Base-by-base conservation (phyloP, 2,113 vertebrate species). In the Ciconia maguari region DNA sequence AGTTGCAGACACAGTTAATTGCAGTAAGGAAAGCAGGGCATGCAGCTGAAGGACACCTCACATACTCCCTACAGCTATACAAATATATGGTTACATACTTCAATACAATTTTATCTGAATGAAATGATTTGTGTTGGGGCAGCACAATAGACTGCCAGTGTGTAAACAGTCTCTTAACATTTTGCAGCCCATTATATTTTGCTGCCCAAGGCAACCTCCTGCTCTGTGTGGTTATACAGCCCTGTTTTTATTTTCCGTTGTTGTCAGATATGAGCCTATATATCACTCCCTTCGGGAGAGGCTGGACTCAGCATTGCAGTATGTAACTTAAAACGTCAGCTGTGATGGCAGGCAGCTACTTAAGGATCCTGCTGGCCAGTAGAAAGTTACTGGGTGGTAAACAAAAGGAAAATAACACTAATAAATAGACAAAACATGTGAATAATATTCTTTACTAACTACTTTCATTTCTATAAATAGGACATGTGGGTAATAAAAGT, bases 101-200 rank as follows among this genome's bases (percentile, higher is more conserved):
- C 34, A 22, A 9, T 48, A 41, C 51, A 85, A 61, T 91, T 87
- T 93, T 91, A 34, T 89, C 72, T 48, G 58, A 32, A 80, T 70
- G 26, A 89, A 97, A 79, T 65, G 19, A 71, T 87, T 83, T 83
- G 78, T 84, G 17, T 25, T 52, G 57, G 51, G 42, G 75, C 74
- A 94, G 74, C 70, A 90, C 61, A 76, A 87, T 42, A 70, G 87
- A 66, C 81, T 90, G 62, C 58, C 91, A 96, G 96, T 95, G 94
- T 49, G 54, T 97, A 97, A 97, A 97, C 79, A 96, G 92, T 97
- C 92, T 95, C 93, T 97, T 96, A 97, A 96, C 90, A 81, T 96
- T 97, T 97, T 96, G 95, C 94, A 96, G 92, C 72, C 94, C 93
- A 92, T 97, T 96, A 94, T 91, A 89, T 96, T 97, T 96, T 97